phyloP scores from a whole-genome alignment of 2,888 invertebrate genomes.

The Byasa hedistus region DNA sequence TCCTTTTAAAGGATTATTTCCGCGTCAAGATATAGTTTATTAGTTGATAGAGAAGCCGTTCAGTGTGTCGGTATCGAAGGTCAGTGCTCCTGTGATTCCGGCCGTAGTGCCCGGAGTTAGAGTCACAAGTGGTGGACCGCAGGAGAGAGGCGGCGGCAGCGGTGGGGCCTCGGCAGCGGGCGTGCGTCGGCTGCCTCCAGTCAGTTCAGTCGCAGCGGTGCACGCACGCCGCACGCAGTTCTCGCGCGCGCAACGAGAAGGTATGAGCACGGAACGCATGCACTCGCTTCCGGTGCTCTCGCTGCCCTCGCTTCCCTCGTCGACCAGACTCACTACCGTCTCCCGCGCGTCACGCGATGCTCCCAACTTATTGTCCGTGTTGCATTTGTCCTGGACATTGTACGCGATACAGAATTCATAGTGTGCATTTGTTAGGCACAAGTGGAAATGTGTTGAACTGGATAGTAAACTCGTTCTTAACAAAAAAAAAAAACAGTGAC shows the following conservation, averaged over 20 bases:
- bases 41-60: conserved; percentile 47
- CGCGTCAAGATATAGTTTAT: conserved; percentile 22
- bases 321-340: conserved; percentile 30
- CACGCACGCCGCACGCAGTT: conserved; percentile 80
- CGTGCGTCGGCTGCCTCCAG: conserved; percentile 58
- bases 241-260: conserved; percentile 78
- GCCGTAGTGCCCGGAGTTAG: conserved; percentile 70
- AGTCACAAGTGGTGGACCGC: conserved; percentile 65
- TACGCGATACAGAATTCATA: conserved; percentile 26
- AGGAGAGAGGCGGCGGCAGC: conserved; percentile 68
- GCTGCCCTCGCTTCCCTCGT: too few species aligned
- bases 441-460: conserved; percentile 59
- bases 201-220: conserved; percentile 76
- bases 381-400: conserved; percentile 26
- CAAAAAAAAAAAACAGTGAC: conserved; percentile 33
- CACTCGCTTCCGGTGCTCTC: conserved; percentile 74
- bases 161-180: conserved; percentile 70
- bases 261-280: conserved; percentile 54
- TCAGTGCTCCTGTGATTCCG: conserved; percentile 73
- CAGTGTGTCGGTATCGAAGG: conserved; percentile 59
- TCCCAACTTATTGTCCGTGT: conserved; percentile 18
- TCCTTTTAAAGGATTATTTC: conserved; percentile 30
- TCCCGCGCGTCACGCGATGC: conserved; percentile 35
- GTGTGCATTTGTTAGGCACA: conserved; percentile 37
- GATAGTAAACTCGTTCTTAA: conserved; percentile 42